phyloP scores from a whole-genome alignment of 2,113 vertebrate species.

The Polypterus senegalus region DNA sequence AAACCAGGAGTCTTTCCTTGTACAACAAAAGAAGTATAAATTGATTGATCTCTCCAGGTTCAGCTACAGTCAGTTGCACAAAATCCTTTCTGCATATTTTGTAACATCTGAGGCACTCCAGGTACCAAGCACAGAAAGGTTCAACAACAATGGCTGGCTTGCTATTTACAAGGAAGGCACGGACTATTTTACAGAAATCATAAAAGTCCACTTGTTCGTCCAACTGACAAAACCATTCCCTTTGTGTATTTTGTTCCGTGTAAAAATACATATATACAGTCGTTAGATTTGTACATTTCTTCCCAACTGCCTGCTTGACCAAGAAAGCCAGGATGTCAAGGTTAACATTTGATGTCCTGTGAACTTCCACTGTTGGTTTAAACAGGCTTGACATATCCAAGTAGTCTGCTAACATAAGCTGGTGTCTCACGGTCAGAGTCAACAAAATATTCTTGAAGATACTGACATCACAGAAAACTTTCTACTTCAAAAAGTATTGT shows the following conservation, averaged over 20 bases:
- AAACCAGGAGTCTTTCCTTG: no score
- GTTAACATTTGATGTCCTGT: not conserved
- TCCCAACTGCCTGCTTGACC: slow-evolving; percentile 1
- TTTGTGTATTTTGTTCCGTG: slow-evolving; percentile 5
- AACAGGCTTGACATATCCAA: slow-evolving; percentile 3
- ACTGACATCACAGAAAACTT: not conserved
- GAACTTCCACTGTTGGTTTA: slow-evolving; percentile 9
- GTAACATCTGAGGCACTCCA: slow-evolving; percentile 5
- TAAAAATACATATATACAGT: not conserved
- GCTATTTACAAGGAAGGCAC: slow-evolving; percentile 5
- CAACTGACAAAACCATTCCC: slow-evolving; percentile 8
- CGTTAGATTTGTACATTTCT: slow-evolving; percentile 6
- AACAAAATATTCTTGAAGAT: not conserved
- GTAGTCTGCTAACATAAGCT: slow-evolving; percentile 5
- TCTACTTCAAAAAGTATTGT: slow-evolving; percentile 11
- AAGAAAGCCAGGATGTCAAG: slow-evolving; percentile 1
- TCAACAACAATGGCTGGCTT: slow-evolving; percentile 3
- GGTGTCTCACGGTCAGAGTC: slow-evolving; percentile 4
- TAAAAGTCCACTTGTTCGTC: not conserved
- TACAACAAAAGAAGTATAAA: no score
- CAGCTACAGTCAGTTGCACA: not conserved
- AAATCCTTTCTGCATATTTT: not conserved
- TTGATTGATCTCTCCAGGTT: not conserved
- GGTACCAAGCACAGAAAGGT: not conserved
- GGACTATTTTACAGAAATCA: slow-evolving; percentile 4